Evolutionary conservation across 2,888 invertebrate species (phyloP).

Genomic region (Ptycholaimellus sp.): DNA sequence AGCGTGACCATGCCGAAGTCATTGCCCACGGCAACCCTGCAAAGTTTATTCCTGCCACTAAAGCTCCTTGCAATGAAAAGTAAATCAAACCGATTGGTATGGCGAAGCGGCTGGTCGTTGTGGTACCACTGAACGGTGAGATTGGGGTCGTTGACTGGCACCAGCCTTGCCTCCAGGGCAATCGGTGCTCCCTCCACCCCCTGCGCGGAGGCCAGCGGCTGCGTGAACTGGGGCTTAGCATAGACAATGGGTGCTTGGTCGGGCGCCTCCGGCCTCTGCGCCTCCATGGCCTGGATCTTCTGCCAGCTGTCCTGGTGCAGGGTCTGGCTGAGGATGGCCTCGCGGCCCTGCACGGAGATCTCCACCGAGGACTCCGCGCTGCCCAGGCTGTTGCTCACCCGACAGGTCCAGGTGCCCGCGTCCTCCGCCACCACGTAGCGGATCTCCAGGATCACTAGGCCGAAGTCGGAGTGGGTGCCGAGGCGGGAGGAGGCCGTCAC

Average conservation of each 20-base stretch:
- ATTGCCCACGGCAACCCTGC: constrained; percentile 41
- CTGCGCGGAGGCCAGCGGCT: constrained; percentile 60
- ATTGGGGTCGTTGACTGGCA: constrained; percentile 70
- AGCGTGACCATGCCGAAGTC: constrained; percentile 78
- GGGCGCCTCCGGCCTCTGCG: constrained; percentile 33
- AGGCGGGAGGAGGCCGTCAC: constrained; percentile 37
- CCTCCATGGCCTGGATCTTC: constrained; percentile 63
- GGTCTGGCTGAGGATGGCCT: too few species aligned
- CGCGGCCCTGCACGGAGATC: constrained; percentile 3
- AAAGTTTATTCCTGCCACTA: too few species aligned
- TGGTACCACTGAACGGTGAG: constrained; percentile 27
- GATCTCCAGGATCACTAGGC: constrained; percentile 68
- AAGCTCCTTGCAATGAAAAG: too few species aligned
- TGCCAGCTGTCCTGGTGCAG: constrained; percentile 67
- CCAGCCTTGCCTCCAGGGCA: constrained; percentile 68
- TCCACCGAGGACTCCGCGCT: constrained; percentile 65
- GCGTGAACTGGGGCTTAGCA: constrained; percentile 76
- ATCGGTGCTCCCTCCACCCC: constrained; percentile 64
- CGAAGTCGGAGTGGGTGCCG: constrained; percentile 53
- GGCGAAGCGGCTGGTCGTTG: constrained; percentile 20
- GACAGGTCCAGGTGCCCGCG: constrained; percentile 56
- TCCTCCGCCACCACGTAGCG: constrained; percentile 64
- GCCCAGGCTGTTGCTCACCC: constrained; percentile 66
- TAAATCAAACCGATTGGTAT: constrained; percentile 27
- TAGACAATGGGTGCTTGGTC: constrained; percentile 51